Evolutionary conservation across 2,888 invertebrate species (phyloP), one percentile per base, ranked within the genome.

Genomic region (Lucinisca nassula): DNA sequence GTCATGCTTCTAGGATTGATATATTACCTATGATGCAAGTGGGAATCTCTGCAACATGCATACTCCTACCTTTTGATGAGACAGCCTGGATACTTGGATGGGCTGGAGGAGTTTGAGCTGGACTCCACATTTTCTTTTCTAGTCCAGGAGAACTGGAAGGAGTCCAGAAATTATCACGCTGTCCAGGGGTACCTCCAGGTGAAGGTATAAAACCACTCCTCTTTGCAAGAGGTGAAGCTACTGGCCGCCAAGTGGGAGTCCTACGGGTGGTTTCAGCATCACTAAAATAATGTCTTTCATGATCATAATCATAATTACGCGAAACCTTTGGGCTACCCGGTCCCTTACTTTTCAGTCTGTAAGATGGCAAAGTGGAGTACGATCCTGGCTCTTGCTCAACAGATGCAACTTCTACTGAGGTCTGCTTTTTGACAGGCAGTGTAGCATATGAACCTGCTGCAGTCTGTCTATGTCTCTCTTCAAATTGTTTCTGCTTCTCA

Each of bases 351-450:
- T 79, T 87, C n/a, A 77, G 77, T 49, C 79, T 85, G 49, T 88
- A 90, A 30, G 92, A 84, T 2, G 93, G 92, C 32, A 93, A 87
- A 35, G 93, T 93, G 14, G 92, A 91, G 45, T 93, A 93, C n/a
- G 91, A 91, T 38, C 92, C 92, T 24, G 88, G 84, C 45, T 88
- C 92, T 75, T 84, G 86, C 32, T 92, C 85, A 32, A 83, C 70
- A 0, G 77, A 12, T 24, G 27, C 14, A n/a, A 84, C 83, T 32
- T 76, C 81, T 74, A 32, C 24, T n/a, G 82, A 73, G 14, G 80
- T 49, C n/a, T 70, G 72, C 76, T 89, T 92, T 84, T 90, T 92
- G 14, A 87, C 81, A 21, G 93, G 93, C 61, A 93, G 77, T 14
- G 93, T 92, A 24, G 87, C 82, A 84, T 88, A 93, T 30, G 92